Conservation (phyloP, 92 coral and sea anemone genomes). For the Umimayanthus chanpuru region DNA sequence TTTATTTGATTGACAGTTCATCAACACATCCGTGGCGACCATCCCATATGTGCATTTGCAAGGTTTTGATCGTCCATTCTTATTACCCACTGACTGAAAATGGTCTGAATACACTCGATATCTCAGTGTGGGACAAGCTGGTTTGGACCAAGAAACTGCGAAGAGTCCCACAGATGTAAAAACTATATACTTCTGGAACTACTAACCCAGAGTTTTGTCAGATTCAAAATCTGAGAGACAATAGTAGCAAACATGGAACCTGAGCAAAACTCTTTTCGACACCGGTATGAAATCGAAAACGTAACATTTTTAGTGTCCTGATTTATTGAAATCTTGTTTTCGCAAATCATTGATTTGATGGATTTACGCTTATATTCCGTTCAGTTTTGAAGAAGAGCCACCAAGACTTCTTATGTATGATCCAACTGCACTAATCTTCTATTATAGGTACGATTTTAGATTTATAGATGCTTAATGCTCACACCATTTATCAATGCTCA, state of each 20-base stretch:
- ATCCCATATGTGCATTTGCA: constrained; percentile 24
- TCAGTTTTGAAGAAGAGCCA: constrained; percentile 10
- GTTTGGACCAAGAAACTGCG: background rate
- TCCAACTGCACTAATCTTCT: constrained; percentile 37
- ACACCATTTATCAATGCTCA: no score
- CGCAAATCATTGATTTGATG: background rate
- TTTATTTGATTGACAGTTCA: constrained; percentile 40
- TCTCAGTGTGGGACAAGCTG: constrained; percentile 20
- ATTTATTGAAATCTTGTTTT: constrained; percentile 3
- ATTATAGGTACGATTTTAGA: constrained; percentile 35
- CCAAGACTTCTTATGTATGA: constrained; percentile 38
- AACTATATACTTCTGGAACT: background rate
- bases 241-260: constrained; percentile 8
- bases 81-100: constrained; percentile 10
- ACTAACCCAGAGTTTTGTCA: background rate
- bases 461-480: background rate
- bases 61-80: constrained; percentile 8
- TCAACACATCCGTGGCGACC: background rate
- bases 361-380: background rate
- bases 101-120: background rate
- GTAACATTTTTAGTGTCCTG: background rate
- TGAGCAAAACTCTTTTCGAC: background rate
- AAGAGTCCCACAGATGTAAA: background rate
- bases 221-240: background rate
- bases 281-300: constrained; percentile 30